Percentiles rank a stretch among this genome's conserved stretches.
Conservation (phyloP, 1,140 invertebrate genomes). For the Bombus confusus region DNA sequence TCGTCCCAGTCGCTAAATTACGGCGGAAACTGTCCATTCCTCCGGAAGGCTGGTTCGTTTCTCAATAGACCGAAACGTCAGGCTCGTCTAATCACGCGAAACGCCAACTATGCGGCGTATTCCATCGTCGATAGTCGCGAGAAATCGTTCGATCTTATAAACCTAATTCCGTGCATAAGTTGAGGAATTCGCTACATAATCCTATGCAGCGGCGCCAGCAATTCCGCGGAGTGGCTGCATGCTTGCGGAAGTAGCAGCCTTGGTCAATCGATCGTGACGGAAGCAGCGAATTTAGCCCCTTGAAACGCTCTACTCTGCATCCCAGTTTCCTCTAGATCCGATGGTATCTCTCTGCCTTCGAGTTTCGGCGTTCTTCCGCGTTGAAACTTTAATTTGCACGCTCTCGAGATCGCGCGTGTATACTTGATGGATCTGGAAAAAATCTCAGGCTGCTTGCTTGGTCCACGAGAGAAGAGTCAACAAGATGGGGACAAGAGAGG, state of each 20-base stretch:
- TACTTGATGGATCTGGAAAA: neutral
- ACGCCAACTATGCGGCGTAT: slow-evolving; percentile 17
- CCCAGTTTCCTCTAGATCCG: neutral
- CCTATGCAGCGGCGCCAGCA: slow-evolving; percentile 36
- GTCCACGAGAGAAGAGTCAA: neutral
- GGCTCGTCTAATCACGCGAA: neutral
- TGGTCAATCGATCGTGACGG: slow-evolving; percentile 27
- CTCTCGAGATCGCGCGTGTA: neutral
- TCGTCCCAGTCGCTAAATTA: no score
- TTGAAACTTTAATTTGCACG: slow-evolving; percentile 39
- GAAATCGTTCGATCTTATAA: slow-evolving; percentile 52
- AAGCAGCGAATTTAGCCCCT: slow-evolving; percentile 6
- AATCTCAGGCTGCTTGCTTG: neutral
- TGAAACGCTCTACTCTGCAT: neutral
- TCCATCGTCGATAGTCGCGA: neutral
- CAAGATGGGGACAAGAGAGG: neutral
- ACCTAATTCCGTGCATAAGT: slow-evolving; percentile 43
- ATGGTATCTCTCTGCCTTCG: neutral
- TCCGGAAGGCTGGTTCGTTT: neutral
- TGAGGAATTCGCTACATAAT: slow-evolving; percentile 48
- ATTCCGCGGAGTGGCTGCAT: slow-evolving; percentile 50
- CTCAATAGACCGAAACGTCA: neutral
- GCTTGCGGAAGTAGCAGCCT: neutral
- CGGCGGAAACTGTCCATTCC: no score
- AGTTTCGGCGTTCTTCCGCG: neutral